phyloP scores from a whole-genome alignment of 35 echinoderm and acorn worm genomes.

The Acanthaster planci region DNA sequence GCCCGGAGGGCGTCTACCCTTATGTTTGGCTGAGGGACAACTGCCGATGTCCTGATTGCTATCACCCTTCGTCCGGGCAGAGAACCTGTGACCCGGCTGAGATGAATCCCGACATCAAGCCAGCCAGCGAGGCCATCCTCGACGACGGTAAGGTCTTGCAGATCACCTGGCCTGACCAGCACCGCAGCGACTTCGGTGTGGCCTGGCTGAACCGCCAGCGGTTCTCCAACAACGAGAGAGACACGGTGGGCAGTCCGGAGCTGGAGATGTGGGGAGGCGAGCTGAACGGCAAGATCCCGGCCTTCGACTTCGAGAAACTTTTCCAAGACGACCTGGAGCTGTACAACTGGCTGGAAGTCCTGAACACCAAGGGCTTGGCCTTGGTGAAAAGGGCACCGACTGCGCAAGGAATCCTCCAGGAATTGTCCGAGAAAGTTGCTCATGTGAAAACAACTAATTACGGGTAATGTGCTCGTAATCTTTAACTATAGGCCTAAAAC shows the following conservation, averaged over 20 bases:
- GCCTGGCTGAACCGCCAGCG: conserved; percentile 8
- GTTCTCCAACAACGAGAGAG: conserved; percentile 3
- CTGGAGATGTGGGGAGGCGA: conserved; percentile 28
- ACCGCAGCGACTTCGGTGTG: neutral
- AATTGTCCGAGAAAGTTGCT: conserved; percentile 35
- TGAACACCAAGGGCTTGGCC: conserved; percentile 17
- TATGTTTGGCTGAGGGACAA: conserved; percentile 68
- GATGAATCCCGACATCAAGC: conserved; percentile 31
- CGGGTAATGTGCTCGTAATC: neutral
- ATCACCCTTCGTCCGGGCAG: conserved; percentile 32
- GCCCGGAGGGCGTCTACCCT: conserved; percentile 36
- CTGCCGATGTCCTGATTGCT: conserved; percentile 49
- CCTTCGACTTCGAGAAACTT: conserved; percentile 11
- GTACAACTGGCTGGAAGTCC: conserved; percentile 22
- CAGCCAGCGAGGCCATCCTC: neutral
- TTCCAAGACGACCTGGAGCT: conserved; percentile 1
- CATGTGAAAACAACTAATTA: conserved; percentile 4
- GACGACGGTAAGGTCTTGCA: neutral
- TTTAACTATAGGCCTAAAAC: neutral
- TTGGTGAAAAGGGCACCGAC: conserved; percentile 18
- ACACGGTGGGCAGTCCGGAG: conserved; percentile 1
- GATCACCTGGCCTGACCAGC: conserved; percentile 35
- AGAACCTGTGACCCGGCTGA: neutral
- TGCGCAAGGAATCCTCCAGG: neutral
- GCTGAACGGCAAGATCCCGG: conserved; percentile 3